Evolutionary conservation across 2,888 invertebrate species (phyloP).

Genomic region (Zygogramma bicolorata): DNA sequence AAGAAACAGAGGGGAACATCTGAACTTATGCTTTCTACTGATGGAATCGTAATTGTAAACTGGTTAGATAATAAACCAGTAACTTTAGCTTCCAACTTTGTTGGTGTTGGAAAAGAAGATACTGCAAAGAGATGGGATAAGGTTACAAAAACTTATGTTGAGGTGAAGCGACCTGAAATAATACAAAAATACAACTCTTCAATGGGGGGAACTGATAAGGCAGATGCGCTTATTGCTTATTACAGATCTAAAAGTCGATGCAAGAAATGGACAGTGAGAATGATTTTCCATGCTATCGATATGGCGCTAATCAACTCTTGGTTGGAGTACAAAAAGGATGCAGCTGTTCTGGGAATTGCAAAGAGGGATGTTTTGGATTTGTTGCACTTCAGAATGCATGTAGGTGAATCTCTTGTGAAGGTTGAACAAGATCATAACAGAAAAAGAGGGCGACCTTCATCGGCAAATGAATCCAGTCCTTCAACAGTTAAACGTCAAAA

Average conservation of each 20-base stretch:
- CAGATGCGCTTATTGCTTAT: conserved; percentile 1
- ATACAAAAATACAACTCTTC: not conserved
- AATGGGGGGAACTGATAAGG: not conserved
- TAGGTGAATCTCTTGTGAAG: conserved; percentile 15
- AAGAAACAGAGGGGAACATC: conserved; percentile 7
- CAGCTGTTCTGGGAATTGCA: not conserved
- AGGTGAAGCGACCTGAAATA: conserved; percentile 7
- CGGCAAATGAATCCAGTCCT: conserved; percentile 12
- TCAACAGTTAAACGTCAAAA: conserved; percentile 6
- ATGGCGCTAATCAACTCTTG: conserved; percentile 17
- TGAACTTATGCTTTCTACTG: not conserved
- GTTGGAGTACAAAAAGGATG: conserved; percentile 21
- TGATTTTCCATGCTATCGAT: conserved; percentile 21
- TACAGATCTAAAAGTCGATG: not conserved
- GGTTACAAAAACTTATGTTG: conserved; percentile 11
- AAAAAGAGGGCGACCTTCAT: conserved; percentile 9
- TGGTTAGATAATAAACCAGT: no score
- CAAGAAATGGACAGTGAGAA: conserved; percentile 19
- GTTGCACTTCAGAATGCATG: conserved; percentile 14
- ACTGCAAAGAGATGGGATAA: conserved; percentile 7
- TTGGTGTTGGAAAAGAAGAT: conserved; percentile 7
- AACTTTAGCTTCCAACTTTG: no score
- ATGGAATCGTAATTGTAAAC: conserved; percentile 3
- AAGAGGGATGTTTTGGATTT: conserved; percentile 10
- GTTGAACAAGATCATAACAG: conserved; percentile 17